Evolutionary conservation across 2,888 invertebrate genomes (phyloP).

Genomic region (Drosophila glabriapex): DNA sequence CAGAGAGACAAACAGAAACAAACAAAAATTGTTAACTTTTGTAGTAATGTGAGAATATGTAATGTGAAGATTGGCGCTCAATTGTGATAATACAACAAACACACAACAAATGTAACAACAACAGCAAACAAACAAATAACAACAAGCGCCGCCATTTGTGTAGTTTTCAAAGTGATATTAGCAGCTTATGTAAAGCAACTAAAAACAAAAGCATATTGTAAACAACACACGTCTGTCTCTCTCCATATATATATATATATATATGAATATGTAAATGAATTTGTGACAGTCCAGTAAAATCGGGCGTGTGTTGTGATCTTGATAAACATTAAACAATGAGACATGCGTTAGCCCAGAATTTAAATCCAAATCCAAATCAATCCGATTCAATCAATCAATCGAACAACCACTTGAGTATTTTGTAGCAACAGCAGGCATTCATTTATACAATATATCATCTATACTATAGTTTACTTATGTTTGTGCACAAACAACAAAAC

Average conservation of each 20-base stretch:
- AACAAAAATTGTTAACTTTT: conserved; percentile 75
- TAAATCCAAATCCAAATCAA: conserved; percentile 18
- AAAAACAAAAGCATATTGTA: conserved; percentile 41
- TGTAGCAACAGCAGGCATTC: conserved; percentile 68
- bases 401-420: conserved; percentile 53
- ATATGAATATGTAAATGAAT: conserved; percentile 32
- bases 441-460: conserved; percentile 66
- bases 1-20: conserved; percentile 25
- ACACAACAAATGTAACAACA: conserved; percentile 58
- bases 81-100: conserved; percentile 69
- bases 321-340: conserved; percentile 27
- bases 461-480: conserved; percentile 51
- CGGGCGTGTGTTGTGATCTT: conserved; percentile 38
- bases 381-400: conserved; percentile 54
- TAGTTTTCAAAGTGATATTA: conserved; percentile 80
- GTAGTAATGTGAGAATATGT: conserved; percentile 63
- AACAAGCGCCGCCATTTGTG: conserved; percentile 71
- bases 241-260: conserved; percentile 21
- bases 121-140: conserved; percentile 34
- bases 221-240: conserved; percentile 36
- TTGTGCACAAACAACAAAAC: conserved; percentile 37
- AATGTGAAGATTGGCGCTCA: conserved; percentile 65
- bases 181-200: conserved; percentile 53
- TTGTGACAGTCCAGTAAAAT: conserved; percentile 36
- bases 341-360: conserved; percentile 63